Evolutionary conservation across 2,797 vertebrate species (phyloP).

Genomic region (Huso huso): DNA sequence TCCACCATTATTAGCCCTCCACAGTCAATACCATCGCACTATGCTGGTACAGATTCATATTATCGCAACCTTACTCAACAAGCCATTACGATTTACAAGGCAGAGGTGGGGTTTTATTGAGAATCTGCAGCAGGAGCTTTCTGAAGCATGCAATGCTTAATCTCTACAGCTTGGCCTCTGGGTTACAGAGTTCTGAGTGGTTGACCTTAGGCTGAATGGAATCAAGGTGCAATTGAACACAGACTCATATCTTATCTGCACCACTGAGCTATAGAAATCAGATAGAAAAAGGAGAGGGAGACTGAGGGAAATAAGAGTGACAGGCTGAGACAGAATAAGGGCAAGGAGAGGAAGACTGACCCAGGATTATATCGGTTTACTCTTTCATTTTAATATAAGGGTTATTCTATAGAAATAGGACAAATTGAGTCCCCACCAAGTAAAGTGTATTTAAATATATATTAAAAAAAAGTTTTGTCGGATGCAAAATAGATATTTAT

Average conservation of each 20-base stretch:
- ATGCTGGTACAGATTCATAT: conserved; percentile 1
- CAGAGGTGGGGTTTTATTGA: not conserved
- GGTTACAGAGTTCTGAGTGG: not conserved
- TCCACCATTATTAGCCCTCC: not conserved
- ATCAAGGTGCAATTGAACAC: not conserved
- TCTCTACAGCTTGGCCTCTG: conserved; percentile 1
- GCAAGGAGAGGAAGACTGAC: not conserved
- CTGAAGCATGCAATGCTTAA: conserved; percentile 9
- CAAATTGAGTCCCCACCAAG: no score
- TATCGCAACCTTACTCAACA: conserved; percentile 4
- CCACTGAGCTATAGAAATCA: not conserved
- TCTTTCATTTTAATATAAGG: no score
- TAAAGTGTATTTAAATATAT: no score
- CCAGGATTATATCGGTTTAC: no score
- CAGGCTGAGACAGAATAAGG: no score
- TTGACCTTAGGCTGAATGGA: not conserved
- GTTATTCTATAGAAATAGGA: no score
- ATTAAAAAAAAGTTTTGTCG: no score
- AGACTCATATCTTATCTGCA: conserved; percentile 3
- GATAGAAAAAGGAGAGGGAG: not conserved
- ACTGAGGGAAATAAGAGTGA: conserved; percentile 12
- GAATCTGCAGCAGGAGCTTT: not conserved
- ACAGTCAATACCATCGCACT: not conserved
- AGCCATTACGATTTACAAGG: conserved; percentile 3
- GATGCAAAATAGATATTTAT: no score